Evolutionary conservation across 2,797 vertebrate genomes (phyloP).

Genomic region (Pachyuromys duprasi): DNA sequence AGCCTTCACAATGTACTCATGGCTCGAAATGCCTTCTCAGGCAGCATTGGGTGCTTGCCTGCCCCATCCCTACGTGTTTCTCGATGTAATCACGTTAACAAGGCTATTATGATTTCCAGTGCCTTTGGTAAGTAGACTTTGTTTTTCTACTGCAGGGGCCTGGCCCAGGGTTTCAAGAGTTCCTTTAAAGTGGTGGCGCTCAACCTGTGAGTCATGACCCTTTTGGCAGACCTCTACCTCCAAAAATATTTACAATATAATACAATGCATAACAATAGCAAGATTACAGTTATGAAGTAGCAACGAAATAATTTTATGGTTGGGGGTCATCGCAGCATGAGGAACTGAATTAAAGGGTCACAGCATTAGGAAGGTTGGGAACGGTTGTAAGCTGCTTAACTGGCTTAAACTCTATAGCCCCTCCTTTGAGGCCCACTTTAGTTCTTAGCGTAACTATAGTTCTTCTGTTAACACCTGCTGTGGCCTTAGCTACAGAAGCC

Average conservation of each 20-base stretch:
- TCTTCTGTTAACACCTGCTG: too few species aligned
- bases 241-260: not conserved
- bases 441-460: too few species aligned
- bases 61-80: not conserved
- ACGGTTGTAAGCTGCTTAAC: too few species aligned
- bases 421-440: too few species aligned
- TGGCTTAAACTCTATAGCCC: too few species aligned
- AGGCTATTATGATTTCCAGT: not conserved
- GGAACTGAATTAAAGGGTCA: not conserved
- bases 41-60: not conserved
- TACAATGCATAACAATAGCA: not conserved
- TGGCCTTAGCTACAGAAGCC: too few species aligned
- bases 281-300: not conserved
- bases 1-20: not conserved
- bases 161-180: not conserved
- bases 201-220: not conserved
- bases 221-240: not conserved
- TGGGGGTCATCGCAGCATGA: not conserved
- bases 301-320: not conserved
- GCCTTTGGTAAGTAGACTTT: not conserved
- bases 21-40: not conserved
- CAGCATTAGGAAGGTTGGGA: not conserved
- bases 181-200: not conserved
- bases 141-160: not conserved
- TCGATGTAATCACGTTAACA: not conserved